These are phyloP conservation scores for Microplitis deprimator DNA, from an alignment of 2,888 invertebrate species.

Conservation along the genomic window DNA sequence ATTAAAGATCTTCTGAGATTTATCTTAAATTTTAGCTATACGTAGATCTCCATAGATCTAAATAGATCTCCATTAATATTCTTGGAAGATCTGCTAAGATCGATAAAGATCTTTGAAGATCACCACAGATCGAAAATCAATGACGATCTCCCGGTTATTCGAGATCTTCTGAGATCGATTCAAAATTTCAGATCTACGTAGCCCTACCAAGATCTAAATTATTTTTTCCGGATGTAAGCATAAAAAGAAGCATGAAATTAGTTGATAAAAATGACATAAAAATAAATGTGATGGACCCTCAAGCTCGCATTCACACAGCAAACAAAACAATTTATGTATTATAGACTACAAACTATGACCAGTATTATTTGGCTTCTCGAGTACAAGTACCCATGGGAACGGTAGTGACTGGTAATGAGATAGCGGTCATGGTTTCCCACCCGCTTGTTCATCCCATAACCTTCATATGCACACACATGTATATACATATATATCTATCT, in stretches of 20 bases:
- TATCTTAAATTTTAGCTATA: too few species aligned
- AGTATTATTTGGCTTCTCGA: slow-evolving; percentile 13
- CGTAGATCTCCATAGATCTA: too few species aligned
- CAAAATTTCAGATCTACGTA: neutral
- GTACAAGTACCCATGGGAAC: slow-evolving; percentile 49
- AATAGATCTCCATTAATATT: too few species aligned
- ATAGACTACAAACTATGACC: neutral
- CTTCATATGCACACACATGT: neutral
- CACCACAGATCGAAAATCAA: too few species aligned
- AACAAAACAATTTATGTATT: neutral
- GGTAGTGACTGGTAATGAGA: slow-evolving; percentile 71
- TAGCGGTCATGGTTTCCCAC: slow-evolving; percentile 70
- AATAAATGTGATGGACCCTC: neutral
- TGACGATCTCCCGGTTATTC: too few species aligned
- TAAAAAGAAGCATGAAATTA: neutral
- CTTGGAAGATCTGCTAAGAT: too few species aligned
- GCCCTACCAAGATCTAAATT: neutral
- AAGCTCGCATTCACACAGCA: neutral
- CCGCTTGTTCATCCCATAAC: slow-evolving; percentile 38
- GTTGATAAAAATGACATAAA: neutral
- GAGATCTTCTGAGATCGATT: too few species aligned
- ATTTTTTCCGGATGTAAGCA: neutral
- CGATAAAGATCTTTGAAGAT: too few species aligned
- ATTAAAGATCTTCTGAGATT: too few species aligned
- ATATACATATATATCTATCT: neutral